phyloP scores from a whole-genome alignment of 2,888 invertebrate species.

The Dimorphilus gyrociliatus region DNA sequence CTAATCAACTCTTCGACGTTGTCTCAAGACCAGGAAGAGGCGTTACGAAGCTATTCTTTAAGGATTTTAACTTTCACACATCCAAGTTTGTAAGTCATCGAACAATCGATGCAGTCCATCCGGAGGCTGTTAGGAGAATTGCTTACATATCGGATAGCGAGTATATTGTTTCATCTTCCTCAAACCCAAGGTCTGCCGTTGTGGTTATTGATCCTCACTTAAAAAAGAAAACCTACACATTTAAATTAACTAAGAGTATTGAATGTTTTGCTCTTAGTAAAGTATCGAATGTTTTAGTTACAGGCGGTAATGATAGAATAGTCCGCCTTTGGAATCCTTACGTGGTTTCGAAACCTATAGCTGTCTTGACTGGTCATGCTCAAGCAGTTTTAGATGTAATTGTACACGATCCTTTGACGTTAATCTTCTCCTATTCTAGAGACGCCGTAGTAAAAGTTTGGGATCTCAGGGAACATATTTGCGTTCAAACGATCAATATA shows the following conservation, averaged over 20 bases:
- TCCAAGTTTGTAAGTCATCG: slow-evolving; percentile 19
- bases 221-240: slow-evolving; percentile 30
- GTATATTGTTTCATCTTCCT: slow-evolving; percentile 28
- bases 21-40: slow-evolving; percentile 29
- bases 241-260: slow-evolving; percentile 27
- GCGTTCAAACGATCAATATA: slow-evolving; percentile 29
- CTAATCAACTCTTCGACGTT: slow-evolving; percentile 28
- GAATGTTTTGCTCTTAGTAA: slow-evolving; percentile 35
- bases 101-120: slow-evolving; percentile 19
- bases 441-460: slow-evolving; percentile 37
- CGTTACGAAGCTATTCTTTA: slow-evolving; percentile 27
- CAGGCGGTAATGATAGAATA: slow-evolving; percentile 31
- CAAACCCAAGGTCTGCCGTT: slow-evolving; percentile 21
- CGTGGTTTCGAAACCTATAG: slow-evolving; percentile 30
- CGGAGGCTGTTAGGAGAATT: slow-evolving; percentile 26
- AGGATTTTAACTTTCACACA: slow-evolving; percentile 14
- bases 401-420: slow-evolving; percentile 26
- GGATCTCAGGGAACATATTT: slow-evolving; percentile 33
- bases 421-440: slow-evolving; percentile 34
- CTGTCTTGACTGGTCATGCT: slow-evolving; percentile 28
- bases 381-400: slow-evolving; percentile 30
- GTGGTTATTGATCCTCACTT: slow-evolving; percentile 26
- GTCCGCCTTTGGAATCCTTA: slow-evolving; percentile 37
- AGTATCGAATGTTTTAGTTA: slow-evolving; percentile 28
- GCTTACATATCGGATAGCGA: slow-evolving; percentile 29